These are phyloP conservation scores for Sceloporus undulatus DNA, from an alignment of 2,113 vertebrate genomes.

Conservation along the genomic window DNA sequence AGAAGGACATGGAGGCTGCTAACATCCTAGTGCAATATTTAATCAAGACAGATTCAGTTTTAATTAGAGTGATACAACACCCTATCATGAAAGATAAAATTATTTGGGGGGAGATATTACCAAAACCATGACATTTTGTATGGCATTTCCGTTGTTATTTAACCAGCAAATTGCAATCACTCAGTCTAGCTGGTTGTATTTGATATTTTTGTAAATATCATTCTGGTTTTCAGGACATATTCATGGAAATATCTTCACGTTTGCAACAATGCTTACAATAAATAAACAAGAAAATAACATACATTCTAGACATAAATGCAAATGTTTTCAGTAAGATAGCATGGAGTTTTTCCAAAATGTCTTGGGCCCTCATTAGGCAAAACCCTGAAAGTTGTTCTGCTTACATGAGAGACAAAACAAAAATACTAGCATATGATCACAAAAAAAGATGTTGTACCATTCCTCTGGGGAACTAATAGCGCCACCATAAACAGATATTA, in stretches of 20 bases:
- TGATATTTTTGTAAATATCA: not conserved
- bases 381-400: not conserved
- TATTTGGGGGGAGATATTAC: too few species aligned
- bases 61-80: too few species aligned
- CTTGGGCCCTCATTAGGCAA: not conserved
- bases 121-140: too few species aligned
- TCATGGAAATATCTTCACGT: not conserved
- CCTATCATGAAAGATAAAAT: too few species aligned
- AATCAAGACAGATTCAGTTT: too few species aligned
- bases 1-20: too few species aligned
- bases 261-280: not conserved
- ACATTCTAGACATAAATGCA: not conserved
- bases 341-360: not conserved
- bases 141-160: too few species aligned
- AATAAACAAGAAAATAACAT: not conserved
- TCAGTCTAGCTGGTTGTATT: conserved; percentile 8
- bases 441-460: not conserved
- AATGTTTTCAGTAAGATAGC: not conserved
- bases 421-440: not conserved
- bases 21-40: too few species aligned
- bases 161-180: conserved; percentile 23
- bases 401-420: not conserved
- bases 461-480: not conserved
- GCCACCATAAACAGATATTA: not conserved
- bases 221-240: not conserved